Percentiles rank a stretch among this genome's conserved stretches.
These are phyloP conservation scores for Macrobrachium nipponense DNA, from an alignment of 1,140 invertebrate genomes.

Conservation along the genomic window DNA sequence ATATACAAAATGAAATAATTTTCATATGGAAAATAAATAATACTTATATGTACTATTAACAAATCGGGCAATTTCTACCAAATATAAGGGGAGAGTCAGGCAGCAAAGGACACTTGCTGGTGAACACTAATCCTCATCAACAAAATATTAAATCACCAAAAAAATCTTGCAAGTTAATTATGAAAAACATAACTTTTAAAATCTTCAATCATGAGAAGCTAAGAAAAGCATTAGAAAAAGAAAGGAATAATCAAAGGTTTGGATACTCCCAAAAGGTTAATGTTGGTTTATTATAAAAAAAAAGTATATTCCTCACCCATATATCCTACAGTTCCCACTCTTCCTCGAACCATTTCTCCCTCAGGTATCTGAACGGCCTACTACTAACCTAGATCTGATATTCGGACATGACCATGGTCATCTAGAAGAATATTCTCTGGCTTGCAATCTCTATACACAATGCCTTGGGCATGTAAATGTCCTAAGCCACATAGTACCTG, in stretches of 20 bases:
- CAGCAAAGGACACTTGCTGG: no score
- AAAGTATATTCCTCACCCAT: constrained; percentile 78
- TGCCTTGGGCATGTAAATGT: constrained; percentile 86
- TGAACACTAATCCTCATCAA: no score
- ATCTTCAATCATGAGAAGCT: no score
- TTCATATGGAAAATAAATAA: background rate
- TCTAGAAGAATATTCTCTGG: constrained; percentile 93
- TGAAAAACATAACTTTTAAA: no score
- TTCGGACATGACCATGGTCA: constrained; percentile 91
- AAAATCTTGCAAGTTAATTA: no score
- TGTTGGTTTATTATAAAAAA: background rate
- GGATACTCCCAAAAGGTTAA: background rate
- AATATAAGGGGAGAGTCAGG: no score
- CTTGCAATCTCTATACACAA: constrained; percentile 87
- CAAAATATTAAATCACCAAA: no score
- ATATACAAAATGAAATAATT: background rate
- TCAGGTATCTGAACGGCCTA: constrained; percentile 98
- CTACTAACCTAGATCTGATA: constrained; percentile 96
- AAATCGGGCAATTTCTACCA: no score
- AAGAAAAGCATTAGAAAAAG: background rate
- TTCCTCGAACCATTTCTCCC: constrained; percentile 94
- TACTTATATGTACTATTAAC: no score
- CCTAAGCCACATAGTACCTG: constrained; percentile 89
- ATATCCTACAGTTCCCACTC: constrained; percentile 97
- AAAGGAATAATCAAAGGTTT: constrained; percentile 5